Evolutionary conservation across 1,140 invertebrate genomes (phyloP).

Genomic region (Plectus sambesii): DNA sequence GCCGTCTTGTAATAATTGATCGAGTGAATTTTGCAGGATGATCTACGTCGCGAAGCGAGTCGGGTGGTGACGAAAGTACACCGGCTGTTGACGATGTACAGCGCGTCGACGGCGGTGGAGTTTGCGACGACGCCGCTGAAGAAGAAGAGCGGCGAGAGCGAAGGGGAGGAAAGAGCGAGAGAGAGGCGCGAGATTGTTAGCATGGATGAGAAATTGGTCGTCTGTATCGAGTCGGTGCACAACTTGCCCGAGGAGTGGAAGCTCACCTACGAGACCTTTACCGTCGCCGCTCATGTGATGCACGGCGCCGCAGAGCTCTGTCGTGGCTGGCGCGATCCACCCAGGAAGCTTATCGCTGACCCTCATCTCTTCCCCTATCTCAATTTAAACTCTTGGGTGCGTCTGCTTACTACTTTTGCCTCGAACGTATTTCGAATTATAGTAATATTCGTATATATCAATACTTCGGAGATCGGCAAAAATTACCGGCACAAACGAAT

Average conservation of each 20-base stretch:
- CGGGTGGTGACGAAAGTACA: too few species aligned
- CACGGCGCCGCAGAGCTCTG: constrained; percentile 20
- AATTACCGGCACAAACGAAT: too few species aligned
- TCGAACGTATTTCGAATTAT: constrained; percentile 12
- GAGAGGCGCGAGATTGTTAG: too few species aligned
- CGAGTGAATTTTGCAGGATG: too few species aligned
- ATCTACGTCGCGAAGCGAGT: too few species aligned
- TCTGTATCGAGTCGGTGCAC: constrained; percentile 27
- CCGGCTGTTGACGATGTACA: too few species aligned
- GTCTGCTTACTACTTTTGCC: constrained; percentile 12
- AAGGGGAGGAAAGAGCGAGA: too few species aligned
- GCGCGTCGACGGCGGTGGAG: too few species aligned
- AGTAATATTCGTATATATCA: background rate
- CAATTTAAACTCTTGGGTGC: constrained; percentile 18
- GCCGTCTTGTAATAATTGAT: too few species aligned
- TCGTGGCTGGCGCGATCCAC: constrained; percentile 2
- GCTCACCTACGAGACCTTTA: constrained; percentile 16
- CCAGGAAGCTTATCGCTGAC: constrained; percentile 11
- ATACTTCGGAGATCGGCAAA: too few species aligned
- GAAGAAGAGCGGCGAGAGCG: too few species aligned
- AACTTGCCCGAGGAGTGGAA: constrained; percentile 29
- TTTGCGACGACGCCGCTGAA: too few species aligned
- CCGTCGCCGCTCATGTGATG: constrained; percentile 24
- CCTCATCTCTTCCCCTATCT: constrained; percentile 21
- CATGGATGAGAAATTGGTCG: constrained; percentile 15